Evolutionary conservation across 1,140 invertebrate genomes (phyloP), one percentile per base, ranked within the genome.

Genomic region (Drosophila tristis): DNA sequence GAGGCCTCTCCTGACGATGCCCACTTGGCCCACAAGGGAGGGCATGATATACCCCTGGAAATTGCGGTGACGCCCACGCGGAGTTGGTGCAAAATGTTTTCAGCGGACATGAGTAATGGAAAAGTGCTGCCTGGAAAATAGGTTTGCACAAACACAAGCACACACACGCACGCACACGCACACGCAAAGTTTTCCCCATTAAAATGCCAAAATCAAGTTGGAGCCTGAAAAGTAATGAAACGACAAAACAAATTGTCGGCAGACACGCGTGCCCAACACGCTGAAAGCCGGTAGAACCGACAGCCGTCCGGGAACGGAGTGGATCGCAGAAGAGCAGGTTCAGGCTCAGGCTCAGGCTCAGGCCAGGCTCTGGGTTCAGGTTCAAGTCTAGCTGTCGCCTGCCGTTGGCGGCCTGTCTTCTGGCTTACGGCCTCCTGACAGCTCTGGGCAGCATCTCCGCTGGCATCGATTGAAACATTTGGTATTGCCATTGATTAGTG

Each of bases 221-320:
- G 45, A 49, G 55, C 9, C 35, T 23, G 53, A 44, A 57, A 70
- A 57, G 55, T 76, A 80, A 71, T 80, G 78, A 71, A 79, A 75
- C 79, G 78, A 82, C 74, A 64, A 81, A 86, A 85, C 82, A 85
- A 85, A 85, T 85, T 85, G 82, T 74, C 73, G 48, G 57, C 63
- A 79, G 76, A 84, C 79, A 82, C 75, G 80, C 80, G 80, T 65
- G 43, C 45, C 66, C 56, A 65, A 85, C 72, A 81, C 67, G 68
- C 59, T 74, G 55, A 74, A 53, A 67, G 61, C 61, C 26, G 57
- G 42, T 42, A 51, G 39, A 39, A 54, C 42, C 54, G 29, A 31
- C 8, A 2, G 7, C 35, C 11, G 4, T 39, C 50, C 48, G 44
- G 58, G 31, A 43, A 31, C 43, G 45, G 49, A 55, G 29, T 9